phyloP scores from a whole-genome alignment of 2,797 vertebrate species.

The Tapirus indicus region DNA sequence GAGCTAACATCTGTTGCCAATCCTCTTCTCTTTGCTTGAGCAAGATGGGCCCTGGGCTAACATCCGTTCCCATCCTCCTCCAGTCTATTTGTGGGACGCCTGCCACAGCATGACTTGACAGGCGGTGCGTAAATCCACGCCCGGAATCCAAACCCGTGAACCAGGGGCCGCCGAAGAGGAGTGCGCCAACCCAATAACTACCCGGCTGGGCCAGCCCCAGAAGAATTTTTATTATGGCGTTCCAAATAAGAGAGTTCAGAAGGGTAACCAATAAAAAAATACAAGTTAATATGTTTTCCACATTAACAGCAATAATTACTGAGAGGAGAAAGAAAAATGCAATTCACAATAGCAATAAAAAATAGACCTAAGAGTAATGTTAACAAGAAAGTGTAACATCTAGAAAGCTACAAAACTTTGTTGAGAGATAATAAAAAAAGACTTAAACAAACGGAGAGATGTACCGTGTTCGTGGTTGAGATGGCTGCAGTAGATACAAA shows the following conservation, averaged over 20 bases:
- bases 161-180: too few species aligned
- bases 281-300: not conserved
- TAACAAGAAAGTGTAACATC: not conserved
- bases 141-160: too few species aligned
- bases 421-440: constrained; percentile 27
- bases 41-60: too few species aligned
- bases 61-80: too few species aligned
- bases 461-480: not conserved
- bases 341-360: not conserved
- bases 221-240: not conserved
- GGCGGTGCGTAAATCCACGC: too few species aligned
- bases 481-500: not conserved
- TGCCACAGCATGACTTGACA: too few species aligned
- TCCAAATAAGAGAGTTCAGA: constrained; percentile 2
- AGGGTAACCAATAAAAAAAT: not conserved
- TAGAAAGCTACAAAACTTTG: not conserved
- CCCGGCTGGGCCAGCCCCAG: too few species aligned
- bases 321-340: not conserved
- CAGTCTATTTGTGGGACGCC: too few species aligned
- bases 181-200: too few species aligned
- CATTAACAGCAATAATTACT: not conserved
- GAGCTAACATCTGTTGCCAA: too few species aligned
- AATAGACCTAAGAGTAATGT: not conserved
- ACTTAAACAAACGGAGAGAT: not conserved
- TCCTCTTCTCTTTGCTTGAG: too few species aligned